phyloP scores from a whole-genome alignment of 2,113 vertebrate species.

The Columbina picui region DNA sequence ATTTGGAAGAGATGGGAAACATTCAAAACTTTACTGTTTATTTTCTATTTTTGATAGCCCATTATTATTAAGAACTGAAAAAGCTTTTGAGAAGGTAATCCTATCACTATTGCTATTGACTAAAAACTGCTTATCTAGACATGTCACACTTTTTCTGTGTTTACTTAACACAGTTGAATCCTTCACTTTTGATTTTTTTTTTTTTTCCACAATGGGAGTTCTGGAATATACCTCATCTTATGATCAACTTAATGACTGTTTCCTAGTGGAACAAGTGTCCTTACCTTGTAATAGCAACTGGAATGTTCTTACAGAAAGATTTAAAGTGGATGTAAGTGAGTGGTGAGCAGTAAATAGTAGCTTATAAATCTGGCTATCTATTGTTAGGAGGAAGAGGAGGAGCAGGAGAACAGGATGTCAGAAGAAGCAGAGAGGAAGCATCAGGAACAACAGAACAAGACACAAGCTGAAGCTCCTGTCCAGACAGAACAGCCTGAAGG shows the following conservation, averaged over 20 bases:
- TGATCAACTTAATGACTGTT: background rate
- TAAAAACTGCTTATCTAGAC: background rate
- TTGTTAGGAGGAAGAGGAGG: constrained; percentile 88
- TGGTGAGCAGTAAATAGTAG: background rate
- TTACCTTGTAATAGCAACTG: background rate
- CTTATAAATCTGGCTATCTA: background rate
- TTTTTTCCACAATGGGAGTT: background rate
- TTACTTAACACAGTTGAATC: background rate
- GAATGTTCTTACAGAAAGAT: background rate
- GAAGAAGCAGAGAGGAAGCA: constrained; percentile 88
- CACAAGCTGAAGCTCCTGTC: constrained; percentile 68
- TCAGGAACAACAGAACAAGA: constrained; percentile 75
- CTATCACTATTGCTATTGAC: background rate
- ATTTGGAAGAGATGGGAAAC: background rate
- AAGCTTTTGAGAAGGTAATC: background rate
- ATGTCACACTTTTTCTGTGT: background rate
- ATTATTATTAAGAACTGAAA: background rate
- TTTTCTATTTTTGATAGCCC: background rate
- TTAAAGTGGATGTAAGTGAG: background rate
- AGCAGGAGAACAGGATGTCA: constrained; percentile 87
- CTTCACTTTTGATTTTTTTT: background rate
- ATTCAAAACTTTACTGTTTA: background rate
- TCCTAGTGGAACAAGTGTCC: background rate
- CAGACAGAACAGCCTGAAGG: constrained; percentile 74
- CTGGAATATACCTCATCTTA: background rate